Base-by-base conservation (phyloP, 92 coral and sea anemone genomes). In the Pocillopora grandis region DNA sequence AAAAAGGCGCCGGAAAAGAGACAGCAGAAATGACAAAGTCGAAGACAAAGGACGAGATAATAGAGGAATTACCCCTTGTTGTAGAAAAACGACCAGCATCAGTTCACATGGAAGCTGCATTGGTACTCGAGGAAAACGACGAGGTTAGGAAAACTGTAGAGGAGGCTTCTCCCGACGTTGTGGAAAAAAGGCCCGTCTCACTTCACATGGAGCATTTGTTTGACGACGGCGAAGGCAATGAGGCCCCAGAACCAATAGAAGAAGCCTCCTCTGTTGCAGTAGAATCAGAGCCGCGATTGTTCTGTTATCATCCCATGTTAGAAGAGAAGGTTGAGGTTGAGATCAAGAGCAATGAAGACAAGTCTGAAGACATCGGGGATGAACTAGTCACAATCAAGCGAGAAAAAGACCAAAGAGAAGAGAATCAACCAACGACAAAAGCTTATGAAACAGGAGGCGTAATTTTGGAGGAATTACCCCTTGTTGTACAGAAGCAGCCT, bases 151-250 rank as follows among this genome's bases (percentile, higher is more conserved):
- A 80, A 6, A 20, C 55, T 9, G 8, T 82, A 0, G 21, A 69
- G 37, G 73, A 69, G 11, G 73, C 21, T 69, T 31, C 73, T 69
- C 55, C n/a, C 20, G 73, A 69, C n/a, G 2, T 69, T 4, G 9
- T 69, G 0, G 56, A 69, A 69, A 69, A 69, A 9, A 74, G 77
- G 12, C 77, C 77, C 10, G 35, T 74, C 18, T 74, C 77, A 11
- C 62, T 74, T 74, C 77, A 74, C 20, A 57, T 57, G 77, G 77
- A 74, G 73, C 61, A 55, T 17, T 7, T 74, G 62, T 74, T 74
- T 18, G 18, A 74, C 21, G 77, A 74, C n/a, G 77, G 55, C 27
- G 18, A 19, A n/a, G 12, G 17, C n/a, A 19, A 7, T 12, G 77
- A 74, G 13, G 9, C 35, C 9, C 59, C 14, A 61, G 77, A 74